phyloP scores from a whole-genome alignment of 2,113 vertebrate genomes.

The Forbesichthys papilliferus region DNA sequence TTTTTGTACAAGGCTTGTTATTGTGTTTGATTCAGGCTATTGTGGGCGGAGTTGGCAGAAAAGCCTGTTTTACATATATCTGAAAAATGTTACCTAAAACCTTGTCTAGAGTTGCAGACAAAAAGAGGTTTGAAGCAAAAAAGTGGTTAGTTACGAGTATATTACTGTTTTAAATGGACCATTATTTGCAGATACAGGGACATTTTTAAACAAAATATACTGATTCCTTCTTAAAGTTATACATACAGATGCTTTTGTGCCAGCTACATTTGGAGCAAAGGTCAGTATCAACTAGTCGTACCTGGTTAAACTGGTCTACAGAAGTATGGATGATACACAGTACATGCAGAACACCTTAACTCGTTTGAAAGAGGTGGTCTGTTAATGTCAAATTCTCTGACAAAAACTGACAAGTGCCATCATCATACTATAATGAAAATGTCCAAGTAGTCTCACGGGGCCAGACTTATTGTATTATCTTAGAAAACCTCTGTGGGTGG shows the following conservation, averaged over 20 bases:
- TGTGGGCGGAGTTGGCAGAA: neutral
- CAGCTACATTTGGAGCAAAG: too few species aligned
- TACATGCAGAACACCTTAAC: too few species aligned
- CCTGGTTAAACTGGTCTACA: too few species aligned
- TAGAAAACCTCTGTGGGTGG: too few species aligned
- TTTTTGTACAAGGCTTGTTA: neutral
- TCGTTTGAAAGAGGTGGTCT: too few species aligned
- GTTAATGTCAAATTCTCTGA: too few species aligned
- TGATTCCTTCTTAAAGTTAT: constrained; percentile 33
- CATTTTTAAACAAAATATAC: neutral
- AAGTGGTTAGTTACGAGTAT: constrained; percentile 15
- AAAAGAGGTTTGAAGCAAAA: constrained; percentile 56
- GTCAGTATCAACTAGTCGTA: too few species aligned
- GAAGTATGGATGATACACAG: too few species aligned
- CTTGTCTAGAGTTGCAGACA: constrained; percentile 59
- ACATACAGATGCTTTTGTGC: constrained; percentile 6
- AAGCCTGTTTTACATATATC: neutral
- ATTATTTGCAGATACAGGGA: neutral
- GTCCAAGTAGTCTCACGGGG: too few species aligned
- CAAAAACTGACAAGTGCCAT: too few species aligned
- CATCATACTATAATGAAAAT: too few species aligned
- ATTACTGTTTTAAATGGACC: constrained; percentile 15
- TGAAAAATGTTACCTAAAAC: neutral
- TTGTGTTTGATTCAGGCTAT: neutral
- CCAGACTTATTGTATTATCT: too few species aligned